Evolutionary conservation across 2,113 vertebrate genomes (phyloP).

Genomic region (Chionodraco myersi): DNA sequence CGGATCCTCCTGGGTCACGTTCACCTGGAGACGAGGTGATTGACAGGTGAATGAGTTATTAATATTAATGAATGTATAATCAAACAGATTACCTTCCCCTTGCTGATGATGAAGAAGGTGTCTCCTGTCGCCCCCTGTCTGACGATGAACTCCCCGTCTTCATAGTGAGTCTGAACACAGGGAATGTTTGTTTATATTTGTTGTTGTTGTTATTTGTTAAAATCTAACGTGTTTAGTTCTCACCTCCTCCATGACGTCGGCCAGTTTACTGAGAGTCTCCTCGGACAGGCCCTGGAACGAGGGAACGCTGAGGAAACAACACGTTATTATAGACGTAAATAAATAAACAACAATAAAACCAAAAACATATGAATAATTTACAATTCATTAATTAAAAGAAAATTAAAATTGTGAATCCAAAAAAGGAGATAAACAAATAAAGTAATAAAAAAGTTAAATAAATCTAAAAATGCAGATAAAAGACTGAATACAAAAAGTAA

Average conservation of each 20-base stretch:
- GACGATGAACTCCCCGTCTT: conserved; percentile 95
- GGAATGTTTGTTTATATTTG: background rate
- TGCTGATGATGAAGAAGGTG: conserved; percentile 99
- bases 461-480: no score
- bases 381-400: no score
- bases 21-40: conserved; percentile 55
- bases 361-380: no score
- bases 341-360: no score
- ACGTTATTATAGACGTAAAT: no score
- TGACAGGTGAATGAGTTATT: background rate
- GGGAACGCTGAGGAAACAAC: conserved; percentile 85
- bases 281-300: conserved; percentile 94
- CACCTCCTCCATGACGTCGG: conserved; percentile 97
- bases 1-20: conserved; percentile 66
- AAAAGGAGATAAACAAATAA: no score
- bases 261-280: conserved; percentile 95
- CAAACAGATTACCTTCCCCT: background rate
- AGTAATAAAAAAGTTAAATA: no score
- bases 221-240: conserved; percentile 28
- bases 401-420: no score
- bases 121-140: conserved; percentile 97
- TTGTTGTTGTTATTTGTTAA: background rate
- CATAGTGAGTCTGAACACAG: conserved; percentile 91
- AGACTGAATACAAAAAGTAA: no score
- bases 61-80: background rate